phyloP scores from a whole-genome alignment of 2,113 vertebrate species.

The Pungitius pungitius region DNA sequence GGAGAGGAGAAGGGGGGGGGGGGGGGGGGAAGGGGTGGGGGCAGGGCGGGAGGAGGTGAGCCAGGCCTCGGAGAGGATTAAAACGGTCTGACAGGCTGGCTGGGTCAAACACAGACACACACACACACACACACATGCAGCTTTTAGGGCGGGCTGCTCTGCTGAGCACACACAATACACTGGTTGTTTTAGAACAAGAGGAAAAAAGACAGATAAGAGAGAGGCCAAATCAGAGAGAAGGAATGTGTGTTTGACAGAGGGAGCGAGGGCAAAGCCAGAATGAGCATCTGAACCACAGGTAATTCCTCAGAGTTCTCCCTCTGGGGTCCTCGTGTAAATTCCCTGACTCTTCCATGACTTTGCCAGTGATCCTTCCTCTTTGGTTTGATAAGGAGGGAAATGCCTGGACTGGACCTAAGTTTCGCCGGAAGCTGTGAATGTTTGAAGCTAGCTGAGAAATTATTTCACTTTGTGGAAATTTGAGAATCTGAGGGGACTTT shows the following conservation, averaged over 20 bases:
- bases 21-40: conserved; percentile 18
- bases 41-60: conserved; percentile 56
- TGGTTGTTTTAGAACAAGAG: conserved; percentile 71
- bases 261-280: conserved; percentile 14
- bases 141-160: conserved; percentile 69
- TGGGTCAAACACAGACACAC: conserved; percentile 62
- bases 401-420: conserved; percentile 4
- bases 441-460: background rate
- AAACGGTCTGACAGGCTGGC: conserved; percentile 76
- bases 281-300: conserved; percentile 57
- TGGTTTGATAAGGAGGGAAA: background rate
- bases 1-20: background rate
- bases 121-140: conserved; percentile 60
- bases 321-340: conserved; percentile 42
- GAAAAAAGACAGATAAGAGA: conserved; percentile 67
- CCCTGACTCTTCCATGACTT: conserved; percentile 26
- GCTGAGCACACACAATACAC: conserved; percentile 76
- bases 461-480: background rate
- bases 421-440: background rate
- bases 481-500: too few relatives aligned
- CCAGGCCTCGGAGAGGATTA: conserved; percentile 76
- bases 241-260: conserved; percentile 55
- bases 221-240: conserved; percentile 62
- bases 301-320: conserved; percentile 42
- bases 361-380: too few relatives aligned